Base-by-base conservation (phyloP, 2,797 vertebrate genomes). In the Tiaroga cobitis region DNA sequence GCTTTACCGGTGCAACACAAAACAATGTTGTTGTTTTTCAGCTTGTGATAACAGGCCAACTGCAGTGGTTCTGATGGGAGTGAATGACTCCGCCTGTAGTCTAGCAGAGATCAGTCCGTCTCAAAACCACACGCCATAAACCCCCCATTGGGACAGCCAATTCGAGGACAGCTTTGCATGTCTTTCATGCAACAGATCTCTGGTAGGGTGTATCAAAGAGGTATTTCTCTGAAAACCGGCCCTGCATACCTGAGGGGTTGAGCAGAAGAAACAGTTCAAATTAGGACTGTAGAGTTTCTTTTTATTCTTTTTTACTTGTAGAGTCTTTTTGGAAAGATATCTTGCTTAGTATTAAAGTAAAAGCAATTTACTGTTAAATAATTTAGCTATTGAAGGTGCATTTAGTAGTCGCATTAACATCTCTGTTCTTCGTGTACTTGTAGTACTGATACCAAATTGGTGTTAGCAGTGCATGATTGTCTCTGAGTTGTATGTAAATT, bases 81-180 rank as follows among this genome's bases (percentile, higher is more conserved):
- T 80, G 65, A 46, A 85, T 88, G 2, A 79, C 85, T 90, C 74
- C 19, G 78, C 56, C 86, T 69, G 63, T 88, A 85, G 86, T 87
- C 80, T 88, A 63, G 2, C 76, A 54, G 82, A 86, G 84, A 51
- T 85, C 85, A 85, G 86, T 18, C 85, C 69, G 69, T 88, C 88
- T 86, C 68, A 51, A 85, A 92, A 89, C 85, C 87, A 43, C 86
- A 85, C 63, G 56, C 80, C 34, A 81, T 77, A 13, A 86, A 90
- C 86, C 91, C 84, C 93, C 90, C 93, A 77, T 43, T 51, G 92
- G 92, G 93, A 94, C 88, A 89, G 82, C 87, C 92, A 93, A 74
- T 87, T 89, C 89, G 91, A 95, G 94, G 93, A 90, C 92, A 90
- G 90, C 90, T 93, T 93, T 92, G 89, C 91, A 91, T 92, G 90